Conservation (phyloP, 2,113 vertebrate species). For the Haplochromis burtoni region DNA sequence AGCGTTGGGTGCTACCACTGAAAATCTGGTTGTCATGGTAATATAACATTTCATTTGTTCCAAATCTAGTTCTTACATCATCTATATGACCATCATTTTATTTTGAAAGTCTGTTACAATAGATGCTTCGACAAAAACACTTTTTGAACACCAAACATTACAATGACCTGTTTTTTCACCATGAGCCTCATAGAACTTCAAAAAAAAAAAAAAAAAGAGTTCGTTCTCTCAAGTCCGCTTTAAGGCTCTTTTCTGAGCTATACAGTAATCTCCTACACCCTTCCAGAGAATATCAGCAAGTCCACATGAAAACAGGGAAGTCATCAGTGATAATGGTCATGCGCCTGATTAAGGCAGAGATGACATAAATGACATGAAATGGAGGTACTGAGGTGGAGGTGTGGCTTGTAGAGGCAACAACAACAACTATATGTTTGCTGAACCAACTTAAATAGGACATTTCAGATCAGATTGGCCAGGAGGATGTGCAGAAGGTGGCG, state of each 20-base stretch:
- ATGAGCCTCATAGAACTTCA: not conserved
- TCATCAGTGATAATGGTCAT: not conserved
- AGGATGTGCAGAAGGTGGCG: not conserved
- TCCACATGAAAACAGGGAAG: not conserved
- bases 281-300: not conserved
- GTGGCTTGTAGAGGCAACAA: not conserved
- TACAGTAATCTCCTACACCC: not conserved
- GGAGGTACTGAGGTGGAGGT: not conserved
- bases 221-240: not conserved
- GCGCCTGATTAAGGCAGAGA: not conserved
- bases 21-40: slow-evolving; percentile 96
- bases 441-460: not conserved
- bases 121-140: not conserved
- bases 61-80: not conserved
- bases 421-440: not conserved
- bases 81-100: not conserved
- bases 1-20: slow-evolving; percentile 88
- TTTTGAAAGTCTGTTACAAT: not conserved
- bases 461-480: not conserved
- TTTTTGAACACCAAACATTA: not conserved
- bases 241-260: not conserved
- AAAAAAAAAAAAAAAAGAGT: not conserved
- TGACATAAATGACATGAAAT: not conserved
- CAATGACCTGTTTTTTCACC: not conserved
- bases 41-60: not conserved